Base-by-base conservation (phyloP, 2,113 vertebrate species). In the Nestor notabilis region DNA sequence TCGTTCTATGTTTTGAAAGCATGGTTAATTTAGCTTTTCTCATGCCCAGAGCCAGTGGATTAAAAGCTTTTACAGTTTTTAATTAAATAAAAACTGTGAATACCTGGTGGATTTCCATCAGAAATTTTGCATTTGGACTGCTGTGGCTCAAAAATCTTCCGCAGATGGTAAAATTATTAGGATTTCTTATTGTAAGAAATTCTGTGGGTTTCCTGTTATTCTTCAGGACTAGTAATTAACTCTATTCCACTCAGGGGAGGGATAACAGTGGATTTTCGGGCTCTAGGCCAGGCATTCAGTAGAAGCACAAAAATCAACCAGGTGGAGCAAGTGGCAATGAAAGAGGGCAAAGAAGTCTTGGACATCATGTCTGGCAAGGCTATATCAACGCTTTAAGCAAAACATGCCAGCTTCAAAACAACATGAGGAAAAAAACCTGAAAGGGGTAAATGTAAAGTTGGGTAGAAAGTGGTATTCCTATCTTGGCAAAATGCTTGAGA, bases 121-220 rank as follows among this genome's bases (percentile, higher is more conserved):
- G 90, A 97, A 97, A 90, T 76, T 90, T 83, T 92, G 58, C 25
- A 18, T 88, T 89, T 89, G 64, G 28, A 90, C 4, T n/a, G 56
- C 33, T 79, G 35, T 35, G 93, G 86, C 83, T 97, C 95, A 78
- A 58, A 94, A 92, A 87, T 39, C 70, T 90, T 97, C 93, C 13
- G 1, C 75, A 77, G 52, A 85, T 43, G 52, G 44, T 79, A 80
- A 93, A 97, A 95, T 92, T 96, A 81, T 74, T 92, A 74, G 61
- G 71, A 53, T 92, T 95, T 95, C 92, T 95, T 71, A 92, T 92
- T 97, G 90, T 92, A 89, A 89, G 85, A 96, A 95, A 83, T 91
- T 89, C 52, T 76, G 78, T 79, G 71, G 60, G 16, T 93, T 97
- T 96, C 86, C 94, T 95, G 86, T 92, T 96, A 76, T 93, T 96